phyloP scores from a whole-genome alignment of 2,888 invertebrate genomes.

The Pedicia rivosa region DNA sequence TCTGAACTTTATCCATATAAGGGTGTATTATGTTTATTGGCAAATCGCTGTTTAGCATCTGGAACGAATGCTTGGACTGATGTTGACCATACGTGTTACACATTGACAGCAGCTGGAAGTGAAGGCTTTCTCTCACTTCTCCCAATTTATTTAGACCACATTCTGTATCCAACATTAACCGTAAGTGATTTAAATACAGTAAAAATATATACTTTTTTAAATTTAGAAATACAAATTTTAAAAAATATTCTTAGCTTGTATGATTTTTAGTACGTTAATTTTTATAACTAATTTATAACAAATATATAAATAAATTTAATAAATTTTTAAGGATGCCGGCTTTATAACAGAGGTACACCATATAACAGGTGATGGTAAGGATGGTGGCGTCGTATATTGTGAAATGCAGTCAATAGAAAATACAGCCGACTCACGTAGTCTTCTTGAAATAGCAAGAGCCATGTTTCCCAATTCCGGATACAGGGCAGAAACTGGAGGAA shows the following conservation, averaged over 20 bases:
- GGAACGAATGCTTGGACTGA: conserved; percentile 88
- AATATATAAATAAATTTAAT: background rate
- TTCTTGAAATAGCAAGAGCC: conserved; percentile 44
- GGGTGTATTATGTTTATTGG: conserved; percentile 73
- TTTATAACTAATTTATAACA: background rate
- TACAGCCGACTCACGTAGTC: conserved; percentile 54
- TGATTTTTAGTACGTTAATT: no score
- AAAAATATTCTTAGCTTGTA: no score
- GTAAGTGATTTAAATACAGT: no score
- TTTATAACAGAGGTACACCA: conserved; percentile 87
- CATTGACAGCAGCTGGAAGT: conserved; percentile 71
- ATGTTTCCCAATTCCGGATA: conserved; percentile 75
- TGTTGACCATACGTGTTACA: conserved; percentile 78
- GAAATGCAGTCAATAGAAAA: conserved; percentile 86
- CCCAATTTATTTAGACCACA: conserved; percentile 83
- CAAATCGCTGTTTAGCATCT: conserved; percentile 77
- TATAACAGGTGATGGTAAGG: conserved; percentile 70
- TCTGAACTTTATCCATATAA: conserved; percentile 82
- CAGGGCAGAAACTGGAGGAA: conserved; percentile 71
- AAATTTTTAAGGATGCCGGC: conserved; percentile 45
- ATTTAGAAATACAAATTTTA: no score
- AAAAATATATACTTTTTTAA: no score
- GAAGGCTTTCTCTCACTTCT: conserved; percentile 78
- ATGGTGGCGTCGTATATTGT: conserved; percentile 88
- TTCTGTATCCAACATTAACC: conserved; percentile 67